Percentiles rank a stretch among this genome's conserved stretches.
These are phyloP conservation scores for Cebidichthys violaceus DNA, from an alignment of 2,113 vertebrate species.

Conservation along the genomic window DNA sequence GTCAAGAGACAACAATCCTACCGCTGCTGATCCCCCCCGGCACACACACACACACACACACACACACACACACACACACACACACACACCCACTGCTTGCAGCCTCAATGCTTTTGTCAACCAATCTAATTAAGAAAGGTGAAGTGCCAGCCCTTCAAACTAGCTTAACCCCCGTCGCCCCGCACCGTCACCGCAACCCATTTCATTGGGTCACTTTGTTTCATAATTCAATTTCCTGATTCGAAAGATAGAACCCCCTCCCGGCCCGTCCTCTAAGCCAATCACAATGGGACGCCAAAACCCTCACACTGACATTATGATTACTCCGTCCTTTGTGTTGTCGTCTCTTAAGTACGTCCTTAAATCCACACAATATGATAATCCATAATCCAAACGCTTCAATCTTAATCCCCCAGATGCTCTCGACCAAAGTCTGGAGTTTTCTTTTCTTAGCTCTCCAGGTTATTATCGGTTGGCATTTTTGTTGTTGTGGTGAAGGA, in stretches of 20 bases:
- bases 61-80: neutral
- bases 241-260: conserved; percentile 57
- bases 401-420: conserved; percentile 45
- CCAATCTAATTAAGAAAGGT: conserved; percentile 73
- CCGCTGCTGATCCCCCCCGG: conserved; percentile 20
- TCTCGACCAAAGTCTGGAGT: conserved; percentile 26
- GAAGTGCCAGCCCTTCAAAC: conserved; percentile 67
- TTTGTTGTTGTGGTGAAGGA: conserved; percentile 40
- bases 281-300: conserved; percentile 42
- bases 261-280: conserved; percentile 30
- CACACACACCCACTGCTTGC: neutral
- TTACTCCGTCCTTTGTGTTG: conserved; percentile 64
- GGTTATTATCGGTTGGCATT: conserved; percentile 46
- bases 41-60: neutral
- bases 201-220: conserved; percentile 60
- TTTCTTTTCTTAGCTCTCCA: conserved; percentile 34
- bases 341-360: conserved; percentile 56
- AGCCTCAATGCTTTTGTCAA: conserved; percentile 44
- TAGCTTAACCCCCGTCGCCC: conserved; percentile 61
- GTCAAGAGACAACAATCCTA: conserved; percentile 47
- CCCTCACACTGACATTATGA: conserved; percentile 59
- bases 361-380: conserved; percentile 47
- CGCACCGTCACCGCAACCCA: conserved; percentile 44
- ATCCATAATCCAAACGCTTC: conserved; percentile 66
- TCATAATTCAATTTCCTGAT: conserved; percentile 71